Base-by-base conservation (phyloP, 2,797 vertebrate species). In the Lithobates pipiens region DNA sequence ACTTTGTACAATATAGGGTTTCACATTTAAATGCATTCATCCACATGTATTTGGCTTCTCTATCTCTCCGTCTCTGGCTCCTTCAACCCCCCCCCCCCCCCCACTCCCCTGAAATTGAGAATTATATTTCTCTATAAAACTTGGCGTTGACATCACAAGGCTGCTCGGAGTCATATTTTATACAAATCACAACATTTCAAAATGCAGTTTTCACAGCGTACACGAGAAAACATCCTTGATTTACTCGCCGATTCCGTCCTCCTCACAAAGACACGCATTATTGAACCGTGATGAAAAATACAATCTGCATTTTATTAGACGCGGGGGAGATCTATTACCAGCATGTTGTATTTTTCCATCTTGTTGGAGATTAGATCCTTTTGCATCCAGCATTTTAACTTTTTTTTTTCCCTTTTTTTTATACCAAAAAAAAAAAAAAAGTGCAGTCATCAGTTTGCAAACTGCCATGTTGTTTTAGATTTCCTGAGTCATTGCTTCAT, bases 81-180 rank as follows among this genome's bases (percentile, higher is more conserved):
- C 77, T 91, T 90, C 85, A 50, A 89, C 85, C 63, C 46, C 76
- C 85, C 61, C 90, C 85, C 63, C 46, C 76, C 23, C 67, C 34
- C 34, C 7, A 69, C 76, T 10, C 63, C 32, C 50, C 82, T 90
- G 50, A 86, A 89, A 87, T 75, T 79, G 83, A 89, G 85, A 90
- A 88, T 90, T 90, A 86, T 63, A 78, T 90, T 90, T 89, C 82
- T 61, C 86, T 34, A 10, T 83, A 86, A 88, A 88, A 50, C 72
- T 88, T 91, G 90, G 89, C 89, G 78, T 32, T 85, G 83, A 74
- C 80, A 82, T 86, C 74, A 44, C 83, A 88, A 0, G 70, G 74
- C 63, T 87, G 88, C 88, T 89, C 57, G 63, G 88, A 90, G 61
- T 42, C n/a, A 10, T 85, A 46, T 81, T 89, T 89, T 82, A 77